phyloP scores from a whole-genome alignment of 2,888 invertebrate species.

The Eurois occulta region DNA sequence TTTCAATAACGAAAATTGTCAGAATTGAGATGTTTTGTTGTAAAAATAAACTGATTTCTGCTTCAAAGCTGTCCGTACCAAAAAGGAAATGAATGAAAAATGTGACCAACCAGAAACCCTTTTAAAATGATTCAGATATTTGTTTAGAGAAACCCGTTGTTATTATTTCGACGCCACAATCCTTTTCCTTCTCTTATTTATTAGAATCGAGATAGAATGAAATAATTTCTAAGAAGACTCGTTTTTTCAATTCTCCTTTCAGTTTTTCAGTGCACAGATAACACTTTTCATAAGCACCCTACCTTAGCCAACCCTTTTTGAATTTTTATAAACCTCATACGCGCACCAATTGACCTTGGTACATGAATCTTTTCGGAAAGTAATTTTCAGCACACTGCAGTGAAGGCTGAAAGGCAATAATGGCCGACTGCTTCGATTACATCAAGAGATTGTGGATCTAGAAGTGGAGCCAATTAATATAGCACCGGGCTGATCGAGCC shows the following conservation, averaged over 20 bases:
- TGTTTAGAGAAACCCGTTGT: conserved; percentile 16
- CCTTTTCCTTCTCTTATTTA: conserved; percentile 4
- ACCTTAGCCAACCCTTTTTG: background rate
- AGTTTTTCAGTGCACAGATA: background rate
- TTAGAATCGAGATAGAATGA: conserved; percentile 31
- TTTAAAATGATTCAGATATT: conserved; percentile 27
- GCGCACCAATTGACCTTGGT: background rate
- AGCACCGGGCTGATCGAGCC: background rate
- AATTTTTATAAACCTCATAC: background rate
- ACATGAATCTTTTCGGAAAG: background rate
- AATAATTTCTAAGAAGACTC: background rate
- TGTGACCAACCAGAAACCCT: conserved; percentile 8
- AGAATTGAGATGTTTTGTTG: conserved; percentile 43
- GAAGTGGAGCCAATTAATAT: conserved; percentile 30
- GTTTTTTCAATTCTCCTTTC: background rate
- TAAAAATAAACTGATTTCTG: conserved; percentile 13
- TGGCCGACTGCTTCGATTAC: conserved; percentile 31
- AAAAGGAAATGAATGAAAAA: conserved; percentile 37
- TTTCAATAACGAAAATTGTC: conserved; percentile 34
- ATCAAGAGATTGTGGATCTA: conserved; percentile 40
- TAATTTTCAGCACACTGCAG: conserved; percentile 25
- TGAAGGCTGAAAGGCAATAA: conserved; percentile 35
- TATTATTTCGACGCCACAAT: background rate
- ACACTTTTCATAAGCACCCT: no score
- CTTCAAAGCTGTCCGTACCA: conserved; percentile 34